Evolutionary conservation across 2,888 invertebrate species (phyloP).

Genomic region (Priocnemis perturbator): DNA sequence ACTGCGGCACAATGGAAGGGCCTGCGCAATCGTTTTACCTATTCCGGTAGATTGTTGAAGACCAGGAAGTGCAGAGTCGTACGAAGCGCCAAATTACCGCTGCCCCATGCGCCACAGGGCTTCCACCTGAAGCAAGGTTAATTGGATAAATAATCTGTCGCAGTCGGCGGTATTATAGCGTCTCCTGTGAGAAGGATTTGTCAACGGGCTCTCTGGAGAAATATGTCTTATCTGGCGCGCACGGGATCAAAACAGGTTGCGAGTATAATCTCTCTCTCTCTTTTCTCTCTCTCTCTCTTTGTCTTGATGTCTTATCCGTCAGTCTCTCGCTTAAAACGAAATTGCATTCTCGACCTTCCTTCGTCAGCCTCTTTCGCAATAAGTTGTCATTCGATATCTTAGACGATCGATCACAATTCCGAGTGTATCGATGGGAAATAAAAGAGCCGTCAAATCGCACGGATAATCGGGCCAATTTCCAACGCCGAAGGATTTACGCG

Average conservation of each 20-base stretch:
- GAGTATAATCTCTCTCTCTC: neutral
- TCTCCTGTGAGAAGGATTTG: neutral
- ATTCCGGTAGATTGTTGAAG: constrained; percentile 29
- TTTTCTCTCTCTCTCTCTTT: neutral
- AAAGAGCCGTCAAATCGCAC: too few relatives aligned
- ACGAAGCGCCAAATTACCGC: constrained; percentile 19
- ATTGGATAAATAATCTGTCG: constrained; percentile 48
- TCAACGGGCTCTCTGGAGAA: neutral
- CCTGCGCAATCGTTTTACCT: constrained; percentile 27
- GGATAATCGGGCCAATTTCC: too few relatives aligned
- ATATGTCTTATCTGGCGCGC: constrained; percentile 3
- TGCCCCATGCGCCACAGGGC: constrained; percentile 27
- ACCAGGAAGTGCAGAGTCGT: constrained; percentile 24
- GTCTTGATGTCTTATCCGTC: neutral
- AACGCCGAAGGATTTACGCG: too few relatives aligned
- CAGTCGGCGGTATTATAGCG: neutral
- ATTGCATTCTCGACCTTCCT: neutral
- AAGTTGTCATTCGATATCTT: too few relatives aligned
- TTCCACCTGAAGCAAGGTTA: constrained; percentile 39
- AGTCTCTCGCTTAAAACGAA: constrained; percentile 5
- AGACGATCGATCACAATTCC: too few relatives aligned
- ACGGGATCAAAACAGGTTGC: neutral
- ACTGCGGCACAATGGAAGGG: neutral
- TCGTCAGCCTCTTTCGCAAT: neutral
- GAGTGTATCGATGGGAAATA: too few relatives aligned